Evolutionary conservation across 1,140 invertebrate genomes (phyloP).

Genomic region (Arion vulgaris): DNA sequence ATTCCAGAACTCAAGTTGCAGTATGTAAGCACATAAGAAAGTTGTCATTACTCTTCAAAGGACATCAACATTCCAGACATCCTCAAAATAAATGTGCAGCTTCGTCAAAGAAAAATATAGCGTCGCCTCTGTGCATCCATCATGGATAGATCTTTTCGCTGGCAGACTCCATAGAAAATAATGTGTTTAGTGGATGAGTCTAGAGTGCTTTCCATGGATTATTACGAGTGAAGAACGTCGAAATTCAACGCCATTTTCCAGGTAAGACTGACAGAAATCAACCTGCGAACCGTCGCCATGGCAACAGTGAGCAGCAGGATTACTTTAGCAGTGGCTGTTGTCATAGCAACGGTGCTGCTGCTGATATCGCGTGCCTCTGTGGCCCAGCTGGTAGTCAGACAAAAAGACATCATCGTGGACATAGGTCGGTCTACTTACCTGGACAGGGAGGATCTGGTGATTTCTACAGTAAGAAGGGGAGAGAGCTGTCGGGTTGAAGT

Average conservation of each 20-base stretch:
- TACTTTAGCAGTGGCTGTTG: neutral
- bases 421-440: slow-evolving; percentile 64
- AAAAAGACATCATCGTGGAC: slow-evolving; percentile 59
- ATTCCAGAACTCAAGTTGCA: too few relatives aligned
- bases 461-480: slow-evolving; percentile 44
- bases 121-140: neutral
- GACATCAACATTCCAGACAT: too few relatives aligned
- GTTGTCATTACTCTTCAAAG: too few relatives aligned
- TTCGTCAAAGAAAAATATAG: too few relatives aligned
- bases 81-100: too few relatives aligned
- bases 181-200: neutral
- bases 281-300: neutral
- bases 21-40: too few relatives aligned
- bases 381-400: slow-evolving; percentile 50
- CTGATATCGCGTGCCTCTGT: neutral
- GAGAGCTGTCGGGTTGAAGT: slow-evolving; percentile 64
- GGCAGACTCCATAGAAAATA: neutral
- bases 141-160: neutral
- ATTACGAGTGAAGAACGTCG: neutral
- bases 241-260: neutral
- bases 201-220: neutral
- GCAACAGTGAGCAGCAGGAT: neutral
- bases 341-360: slow-evolving; percentile 13
- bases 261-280: neutral
- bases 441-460: slow-evolving; percentile 59